These are phyloP conservation scores for Vesta saturnalis DNA, from an alignment of 2,888 invertebrate species.

Conservation along the genomic window DNA sequence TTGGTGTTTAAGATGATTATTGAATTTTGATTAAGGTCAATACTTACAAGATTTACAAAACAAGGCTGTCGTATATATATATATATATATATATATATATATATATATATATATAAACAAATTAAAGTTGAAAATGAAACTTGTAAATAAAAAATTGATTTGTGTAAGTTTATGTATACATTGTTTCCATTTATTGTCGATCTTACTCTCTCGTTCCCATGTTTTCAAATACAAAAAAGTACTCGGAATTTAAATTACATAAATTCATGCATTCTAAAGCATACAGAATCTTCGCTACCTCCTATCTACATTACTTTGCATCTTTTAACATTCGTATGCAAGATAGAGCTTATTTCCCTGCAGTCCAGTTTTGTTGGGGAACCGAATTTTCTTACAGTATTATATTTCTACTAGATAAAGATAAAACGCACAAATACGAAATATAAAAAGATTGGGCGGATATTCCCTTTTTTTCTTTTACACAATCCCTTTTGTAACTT, in stretches of 20 bases:
- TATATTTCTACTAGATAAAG: conserved; percentile 56
- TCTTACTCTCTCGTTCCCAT: conserved; percentile 12
- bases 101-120: too few species aligned
- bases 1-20: too few species aligned
- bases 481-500: conserved; percentile 15
- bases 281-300: conserved; percentile 59
- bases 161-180: too few species aligned
- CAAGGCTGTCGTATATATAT: too few species aligned
- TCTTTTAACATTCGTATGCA: conserved; percentile 59
- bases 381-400: conserved; percentile 54
- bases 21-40: too few species aligned
- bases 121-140: too few species aligned
- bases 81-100: too few species aligned
- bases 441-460: conserved; percentile 40
- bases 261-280: conserved; percentile 61
- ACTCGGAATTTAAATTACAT: conserved; percentile 49
- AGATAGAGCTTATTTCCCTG: conserved; percentile 60
- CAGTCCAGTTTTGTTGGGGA: conserved; percentile 57
- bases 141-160: too few species aligned
- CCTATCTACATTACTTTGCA: conserved; percentile 58
- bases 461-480: conserved; percentile 42
- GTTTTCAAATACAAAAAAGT: conserved; percentile 25
- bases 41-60: too few species aligned
- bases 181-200: conserved; percentile 12
- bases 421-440: conserved; percentile 46